Percentiles rank a stretch among this genome's conserved stretches.
These are phyloP conservation scores for Coelogynopora nodosa DNA, from an alignment of 2,888 invertebrate species.

Conservation along the genomic window DNA sequence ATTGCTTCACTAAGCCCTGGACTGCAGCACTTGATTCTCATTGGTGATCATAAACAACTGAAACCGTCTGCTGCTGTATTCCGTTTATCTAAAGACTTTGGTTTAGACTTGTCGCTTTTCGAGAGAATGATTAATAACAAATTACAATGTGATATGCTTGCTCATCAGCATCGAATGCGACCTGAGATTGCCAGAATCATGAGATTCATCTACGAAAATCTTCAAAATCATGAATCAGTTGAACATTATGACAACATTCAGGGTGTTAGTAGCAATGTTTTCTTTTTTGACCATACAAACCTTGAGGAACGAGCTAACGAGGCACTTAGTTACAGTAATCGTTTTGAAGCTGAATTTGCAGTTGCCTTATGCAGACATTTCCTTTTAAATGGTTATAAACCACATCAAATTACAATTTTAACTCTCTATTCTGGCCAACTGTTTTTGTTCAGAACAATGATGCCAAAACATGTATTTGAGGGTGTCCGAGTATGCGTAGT, in stretches of 20 bases:
- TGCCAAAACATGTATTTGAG: conserved; percentile 49
- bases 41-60: conserved; percentile 46
- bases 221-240: conserved; percentile 68
- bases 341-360: conserved; percentile 45
- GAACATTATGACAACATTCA: conserved; percentile 18
- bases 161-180: conserved; percentile 44
- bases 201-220: conserved; percentile 69
- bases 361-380: conserved; percentile 44
- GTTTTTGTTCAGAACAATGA: conserved; percentile 50
- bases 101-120: conserved; percentile 41
- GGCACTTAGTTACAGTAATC: conserved; percentile 43
- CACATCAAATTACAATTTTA: conserved; percentile 46
- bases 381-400: conserved; percentile 44
- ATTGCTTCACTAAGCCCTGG: conserved; percentile 71
- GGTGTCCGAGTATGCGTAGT: conserved; percentile 69
- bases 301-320: conserved; percentile 40
- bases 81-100: conserved; percentile 38
- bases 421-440: conserved; percentile 48
- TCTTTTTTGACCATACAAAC: conserved; percentile 47
- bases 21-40: conserved; percentile 71
- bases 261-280: conserved; percentile 45
- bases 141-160: conserved; percentile 32
- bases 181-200: conserved; percentile 57
- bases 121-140: conserved; percentile 44
- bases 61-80: conserved; percentile 44